Percentiles rank a stretch among this genome's conserved stretches.
Evolutionary conservation across 2,113 vertebrate genomes (phyloP).

Genomic region (Brachypodius melanocephalos): DNA sequence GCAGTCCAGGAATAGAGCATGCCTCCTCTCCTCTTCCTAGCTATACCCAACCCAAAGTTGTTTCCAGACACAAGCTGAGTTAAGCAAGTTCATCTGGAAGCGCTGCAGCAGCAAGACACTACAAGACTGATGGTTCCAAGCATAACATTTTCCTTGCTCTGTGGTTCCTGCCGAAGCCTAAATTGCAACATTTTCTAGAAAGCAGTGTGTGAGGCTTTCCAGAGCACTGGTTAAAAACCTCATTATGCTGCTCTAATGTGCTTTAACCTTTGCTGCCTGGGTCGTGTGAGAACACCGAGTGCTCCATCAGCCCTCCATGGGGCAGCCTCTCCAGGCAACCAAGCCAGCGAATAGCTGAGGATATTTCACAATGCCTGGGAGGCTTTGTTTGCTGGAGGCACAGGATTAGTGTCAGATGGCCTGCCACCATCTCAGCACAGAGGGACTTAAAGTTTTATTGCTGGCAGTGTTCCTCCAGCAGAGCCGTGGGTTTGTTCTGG

Average conservation of each 20-base stretch:
- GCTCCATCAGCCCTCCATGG: not conserved
- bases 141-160: conserved; percentile 30
- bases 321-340: conserved; percentile 15
- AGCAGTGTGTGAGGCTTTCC: not conserved
- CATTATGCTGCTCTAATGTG: not conserved
- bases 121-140: not conserved
- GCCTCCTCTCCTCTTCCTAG: conserved; percentile 26
- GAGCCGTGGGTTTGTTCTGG: not conserved
- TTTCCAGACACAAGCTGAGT: not conserved
- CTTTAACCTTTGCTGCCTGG: conserved; percentile 25
- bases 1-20: conserved; percentile 66
- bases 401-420: conserved; percentile 8
- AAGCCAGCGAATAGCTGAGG: not conserved
- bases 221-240: not conserved
- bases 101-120: not conserved
- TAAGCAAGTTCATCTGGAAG: conserved; percentile 30
- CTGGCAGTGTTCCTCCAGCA: not conserved
- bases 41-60: conserved; percentile 14
- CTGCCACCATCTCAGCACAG: not conserved
- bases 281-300: not conserved
- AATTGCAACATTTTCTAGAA: conserved; percentile 31
- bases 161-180: not conserved
- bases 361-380: not conserved
- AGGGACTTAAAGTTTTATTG: not conserved
- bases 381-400: conserved; percentile 6